Base-by-base conservation (phyloP, 2,888 invertebrate species). In the Cheilosia vernalis region DNA sequence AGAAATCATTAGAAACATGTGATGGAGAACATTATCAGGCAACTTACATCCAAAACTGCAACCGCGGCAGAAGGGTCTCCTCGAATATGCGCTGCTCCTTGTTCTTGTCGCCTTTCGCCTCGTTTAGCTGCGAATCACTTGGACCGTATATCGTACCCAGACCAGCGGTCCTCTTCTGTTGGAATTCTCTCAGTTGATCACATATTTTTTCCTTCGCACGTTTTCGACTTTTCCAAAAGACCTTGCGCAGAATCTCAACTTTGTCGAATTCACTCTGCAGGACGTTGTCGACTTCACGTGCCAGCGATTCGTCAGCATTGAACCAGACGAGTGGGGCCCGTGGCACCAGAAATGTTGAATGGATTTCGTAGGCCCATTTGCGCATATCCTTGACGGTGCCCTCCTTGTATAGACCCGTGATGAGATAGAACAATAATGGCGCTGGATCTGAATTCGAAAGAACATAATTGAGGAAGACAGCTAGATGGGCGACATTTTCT, bases 341-440 rank as follows among this genome's bases (percentile, higher is more conserved):
- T 83, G 98, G 98, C 90, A 97, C 96, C 80, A 98, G 93, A 93
- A 99, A 99, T 89, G 97, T 97, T 88, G 98, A 98, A 93, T 98
- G 98, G 90, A 99, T 98, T 94, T 99, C 99, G 93, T 99, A 99
- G 4, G 99, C 99, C 99, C 99, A 99, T 91, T 98, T 97, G 73
- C 97, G 95, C 95, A 99, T 96, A 90, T 99, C 98, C 93, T 97
- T 96, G 70, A 95, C 93, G 88, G 95, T 95, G 64, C 97, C 97
- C 89, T 95, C 94, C 90, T 97, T 97, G 93, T 97, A 99, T 70
- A 96, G 94, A 91, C 98, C 97, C 85, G 98, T 97, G 90, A 99
- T 95, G 88, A 99, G 94, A 92, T 98, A 97, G 93, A 99, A 92
- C 10, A 92, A 87, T 37, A 92, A 87, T 33, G 92, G 92, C 40